Conservation (phyloP, 2,113 vertebrate species). For the Sebastes fasciatus region DNA sequence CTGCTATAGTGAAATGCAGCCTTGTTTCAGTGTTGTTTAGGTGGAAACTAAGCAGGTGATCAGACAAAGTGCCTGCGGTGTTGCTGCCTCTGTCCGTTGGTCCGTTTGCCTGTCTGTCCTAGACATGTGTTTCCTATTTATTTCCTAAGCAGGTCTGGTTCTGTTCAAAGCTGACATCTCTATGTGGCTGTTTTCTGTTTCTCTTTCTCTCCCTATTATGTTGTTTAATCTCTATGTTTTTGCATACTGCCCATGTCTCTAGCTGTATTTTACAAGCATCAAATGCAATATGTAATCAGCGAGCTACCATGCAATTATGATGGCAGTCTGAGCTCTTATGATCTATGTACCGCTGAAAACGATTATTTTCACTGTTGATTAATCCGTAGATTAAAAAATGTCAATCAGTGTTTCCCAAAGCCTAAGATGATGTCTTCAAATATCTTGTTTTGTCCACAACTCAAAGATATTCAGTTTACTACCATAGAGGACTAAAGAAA, state of each 20-base stretch:
- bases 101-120: constrained; percentile 47
- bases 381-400: too few species aligned
- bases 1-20: neutral
- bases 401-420: too few species aligned
- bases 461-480: too few species aligned
- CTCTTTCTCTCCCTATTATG: constrained; percentile 1
- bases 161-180: constrained; percentile 39
- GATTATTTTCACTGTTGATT: too few species aligned
- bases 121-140: constrained; percentile 67
- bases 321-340: neutral
- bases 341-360: too few species aligned
- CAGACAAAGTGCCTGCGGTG: neutral
- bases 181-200: constrained; percentile 8
- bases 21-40: constrained; percentile 8
- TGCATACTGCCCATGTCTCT: neutral
- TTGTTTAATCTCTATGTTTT: constrained; percentile 13
- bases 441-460: too few species aligned
- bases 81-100: constrained; percentile 29
- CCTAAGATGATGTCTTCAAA: too few species aligned
- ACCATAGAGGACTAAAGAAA: too few species aligned
- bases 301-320: neutral
- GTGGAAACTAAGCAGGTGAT: constrained; percentile 40
- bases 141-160: constrained; percentile 58
- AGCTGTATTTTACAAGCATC: neutral
- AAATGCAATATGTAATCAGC: neutral